phyloP scores from a whole-genome alignment of 2,113 vertebrate genomes.

The Chauna torquata region DNA sequence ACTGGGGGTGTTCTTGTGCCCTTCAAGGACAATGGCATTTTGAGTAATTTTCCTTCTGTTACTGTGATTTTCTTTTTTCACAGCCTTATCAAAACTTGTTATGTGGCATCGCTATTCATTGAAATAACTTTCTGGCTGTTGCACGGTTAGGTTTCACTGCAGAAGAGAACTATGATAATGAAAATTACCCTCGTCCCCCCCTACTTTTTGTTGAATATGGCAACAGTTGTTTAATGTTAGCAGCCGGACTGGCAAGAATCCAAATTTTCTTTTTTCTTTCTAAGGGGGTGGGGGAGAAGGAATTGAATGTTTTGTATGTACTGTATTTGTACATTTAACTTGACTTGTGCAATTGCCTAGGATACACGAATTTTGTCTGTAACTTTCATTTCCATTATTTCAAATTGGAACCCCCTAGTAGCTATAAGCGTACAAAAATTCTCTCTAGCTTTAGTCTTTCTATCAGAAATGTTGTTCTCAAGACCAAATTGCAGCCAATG shows the following conservation, averaged over 20 bases:
- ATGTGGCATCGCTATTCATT: not conserved
- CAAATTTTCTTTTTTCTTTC: not conserved
- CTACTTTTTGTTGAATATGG: constrained; percentile 1
- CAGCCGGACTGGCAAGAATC: constrained; percentile 1
- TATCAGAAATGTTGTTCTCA: not conserved
- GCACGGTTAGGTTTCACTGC: not conserved
- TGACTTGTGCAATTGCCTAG: not conserved
- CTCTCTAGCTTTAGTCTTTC: not conserved
- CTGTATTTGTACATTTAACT: not conserved
- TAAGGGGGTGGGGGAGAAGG: not conserved
- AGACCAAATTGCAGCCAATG: not conserved
- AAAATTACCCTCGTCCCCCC: not conserved
- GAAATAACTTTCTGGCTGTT: not conserved
- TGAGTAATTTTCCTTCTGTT: not conserved
- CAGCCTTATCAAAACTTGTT: constrained; percentile 11
- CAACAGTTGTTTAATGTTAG: not conserved
- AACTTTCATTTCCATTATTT: not conserved
- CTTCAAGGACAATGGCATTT: not conserved
- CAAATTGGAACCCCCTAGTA: not conserved
- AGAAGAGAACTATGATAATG: constrained; percentile 35
- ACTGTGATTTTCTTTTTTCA: not conserved
- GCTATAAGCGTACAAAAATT: not conserved
- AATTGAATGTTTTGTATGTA: not conserved
- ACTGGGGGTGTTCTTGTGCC: not conserved
- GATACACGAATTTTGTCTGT: not conserved